Base-by-base conservation (phyloP, 2,113 vertebrate species). In the Probosciger aterrimus region DNA sequence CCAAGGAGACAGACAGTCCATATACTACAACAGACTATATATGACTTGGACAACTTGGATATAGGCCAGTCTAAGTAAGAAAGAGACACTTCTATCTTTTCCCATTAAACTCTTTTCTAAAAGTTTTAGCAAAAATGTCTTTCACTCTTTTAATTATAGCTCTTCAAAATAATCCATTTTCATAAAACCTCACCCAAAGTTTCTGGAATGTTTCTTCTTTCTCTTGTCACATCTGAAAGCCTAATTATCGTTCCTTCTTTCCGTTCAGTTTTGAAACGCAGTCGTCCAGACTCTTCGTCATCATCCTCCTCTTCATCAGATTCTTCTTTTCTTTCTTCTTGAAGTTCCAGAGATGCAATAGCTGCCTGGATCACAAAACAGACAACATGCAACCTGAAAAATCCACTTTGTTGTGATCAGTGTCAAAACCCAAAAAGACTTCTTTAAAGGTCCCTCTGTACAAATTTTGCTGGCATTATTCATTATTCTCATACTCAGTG, bases 301-400 rank as follows among this genome's bases (percentile, higher is more conserved):
- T 99, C 99, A 11, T 99, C 99, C 6, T 99, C 99, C 1, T 99
- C 99, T 79, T 99, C 99, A 86, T 99, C 99, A 65, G 98, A 99
- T 24, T 98, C 95, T 80, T 99, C 98, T 88, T 98, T 98, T 16
- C 93, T 46, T 52, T 99, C 98, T 62, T 98, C 98, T 67, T 98
- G 98, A 57, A 97, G 97, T 49, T 98, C 95, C 76, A 98, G 89
- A 52, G 96, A 97, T 82, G 99, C 98, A 84, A 98, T 98, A 92
- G 98, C 98, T 86, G 97, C 97, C 98, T 99, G 92, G 30, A 95
- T 22, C 20, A 93, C 35, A 95, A 86, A 68, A 93, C 47, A 63
- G 22, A 82, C 24, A 9, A 75, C 5, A 85, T 0, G 25, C 6
- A 95, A 68, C 93, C 18, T 88, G 31, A 90, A 64, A 91, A 74